Evolutionary conservation across 2,113 vertebrate species (phyloP).

Genomic region (western clawed frog (Xenopus tropicalis)): UCB_Xtro_10.0 CM004446.2:71009501-71010000

Average conservation of each 20-base stretch:
- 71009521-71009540: not conserved
- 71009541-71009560: not conserved
- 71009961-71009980: slow-evolving; percentile 95
- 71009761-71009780: slow-evolving; percentile 85
- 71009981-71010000: slow-evolving; percentile 90
- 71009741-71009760: slow-evolving; percentile 78
- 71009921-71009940: slow-evolving; percentile 96
- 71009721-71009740: slow-evolving; percentile 78
- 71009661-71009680: slow-evolving; percentile 53
- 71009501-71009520: not conserved
- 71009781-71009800: slow-evolving; percentile 79
- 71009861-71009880: slow-evolving; percentile 87
- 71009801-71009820: slow-evolving; percentile 88
- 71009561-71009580: not conserved
- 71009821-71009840: slow-evolving; percentile 91
- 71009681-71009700: slow-evolving; percentile 61
- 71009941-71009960: slow-evolving; percentile 98
- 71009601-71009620: not conserved
- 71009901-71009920: slow-evolving; percentile 92
- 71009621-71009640: slow-evolving; percentile 39
- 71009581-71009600: not conserved
- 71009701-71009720: slow-evolving; percentile 66
- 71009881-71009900: slow-evolving; percentile 94
- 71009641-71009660: slow-evolving; percentile 48
- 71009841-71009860: slow-evolving; percentile 92